phyloP scores from a whole-genome alignment of 2,113 vertebrate species.

The Tyto alba region DNA sequence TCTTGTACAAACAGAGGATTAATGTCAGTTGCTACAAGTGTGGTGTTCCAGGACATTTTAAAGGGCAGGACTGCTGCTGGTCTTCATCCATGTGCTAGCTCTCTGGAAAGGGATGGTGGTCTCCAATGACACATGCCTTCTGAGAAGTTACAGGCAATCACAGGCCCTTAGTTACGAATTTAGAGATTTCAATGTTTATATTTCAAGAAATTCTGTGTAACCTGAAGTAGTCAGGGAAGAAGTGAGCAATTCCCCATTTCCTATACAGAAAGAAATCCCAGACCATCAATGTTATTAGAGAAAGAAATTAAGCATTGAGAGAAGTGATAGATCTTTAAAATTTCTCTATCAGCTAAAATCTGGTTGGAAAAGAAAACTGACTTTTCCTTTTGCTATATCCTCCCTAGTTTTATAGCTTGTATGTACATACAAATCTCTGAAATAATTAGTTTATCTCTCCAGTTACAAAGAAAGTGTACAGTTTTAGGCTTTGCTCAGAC shows the following conservation, averaged over 20 bases:
- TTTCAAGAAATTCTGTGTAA: neutral
- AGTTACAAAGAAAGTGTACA: neutral
- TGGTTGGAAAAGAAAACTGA: neutral
- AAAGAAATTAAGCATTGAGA: neutral
- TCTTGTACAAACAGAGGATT: conserved; percentile 9
- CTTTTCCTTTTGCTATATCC: neutral
- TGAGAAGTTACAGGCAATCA: neutral
- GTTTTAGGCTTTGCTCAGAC: neutral
- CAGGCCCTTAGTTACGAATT: neutral
- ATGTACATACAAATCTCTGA: neutral
- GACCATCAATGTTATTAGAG: neutral
- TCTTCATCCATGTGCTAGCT: neutral
- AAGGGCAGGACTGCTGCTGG: neutral
- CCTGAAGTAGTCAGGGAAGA: neutral
- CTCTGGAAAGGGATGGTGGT: neutral
- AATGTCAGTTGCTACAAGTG: neutral
- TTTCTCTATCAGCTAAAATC: neutral
- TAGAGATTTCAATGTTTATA: neutral
- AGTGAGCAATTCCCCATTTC: neutral
- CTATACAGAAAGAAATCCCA: neutral
- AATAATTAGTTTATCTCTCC: neutral
- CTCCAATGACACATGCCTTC: neutral
- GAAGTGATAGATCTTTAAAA: neutral
- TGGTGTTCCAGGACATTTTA: neutral
- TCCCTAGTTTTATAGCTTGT: neutral